These are phyloP conservation scores for Zygogramma bicolorata DNA, from an alignment of 2,888 invertebrate genomes.

Conservation along the genomic window DNA sequence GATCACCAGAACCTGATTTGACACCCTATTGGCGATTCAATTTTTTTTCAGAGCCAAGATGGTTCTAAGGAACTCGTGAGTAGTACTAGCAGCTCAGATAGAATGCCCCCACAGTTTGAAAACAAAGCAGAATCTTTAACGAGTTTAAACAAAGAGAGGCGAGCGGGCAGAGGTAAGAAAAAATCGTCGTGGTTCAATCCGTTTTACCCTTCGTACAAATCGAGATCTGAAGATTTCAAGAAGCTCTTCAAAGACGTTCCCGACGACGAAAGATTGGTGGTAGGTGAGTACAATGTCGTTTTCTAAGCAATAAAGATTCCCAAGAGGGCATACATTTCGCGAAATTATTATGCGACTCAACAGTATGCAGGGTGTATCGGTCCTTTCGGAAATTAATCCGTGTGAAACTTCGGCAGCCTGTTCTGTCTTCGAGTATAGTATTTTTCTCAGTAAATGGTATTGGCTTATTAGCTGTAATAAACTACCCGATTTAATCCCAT, in stretches of 20 bases:
- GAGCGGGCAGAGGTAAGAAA: conserved; percentile 73
- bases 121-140: conserved; percentile 53
- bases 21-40: no score
- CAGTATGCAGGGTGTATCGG: background rate
- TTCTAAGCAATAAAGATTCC: background rate
- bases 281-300: conserved; percentile 74
- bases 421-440: no score
- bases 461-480: no score
- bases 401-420: no score
- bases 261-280: conserved; percentile 90
- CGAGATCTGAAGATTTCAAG: conserved; percentile 92
- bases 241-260: conserved; percentile 93
- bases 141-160: conserved; percentile 57
- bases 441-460: no score
- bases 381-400: no score
- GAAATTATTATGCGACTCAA: no score
- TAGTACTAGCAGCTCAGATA: conserved; percentile 49
- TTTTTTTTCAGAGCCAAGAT: conserved; percentile 53
- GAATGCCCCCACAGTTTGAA: conserved; percentile 51
- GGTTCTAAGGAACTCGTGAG: conserved; percentile 53
- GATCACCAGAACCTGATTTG: no score
- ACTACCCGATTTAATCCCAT: no score
- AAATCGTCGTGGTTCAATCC: conserved; percentile 90
- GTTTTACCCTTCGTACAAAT: conserved; percentile 93
- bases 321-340: no score